phyloP scores from a whole-genome alignment of 2,797 vertebrate genomes.

The Mormyrops boulengeri region DNA sequence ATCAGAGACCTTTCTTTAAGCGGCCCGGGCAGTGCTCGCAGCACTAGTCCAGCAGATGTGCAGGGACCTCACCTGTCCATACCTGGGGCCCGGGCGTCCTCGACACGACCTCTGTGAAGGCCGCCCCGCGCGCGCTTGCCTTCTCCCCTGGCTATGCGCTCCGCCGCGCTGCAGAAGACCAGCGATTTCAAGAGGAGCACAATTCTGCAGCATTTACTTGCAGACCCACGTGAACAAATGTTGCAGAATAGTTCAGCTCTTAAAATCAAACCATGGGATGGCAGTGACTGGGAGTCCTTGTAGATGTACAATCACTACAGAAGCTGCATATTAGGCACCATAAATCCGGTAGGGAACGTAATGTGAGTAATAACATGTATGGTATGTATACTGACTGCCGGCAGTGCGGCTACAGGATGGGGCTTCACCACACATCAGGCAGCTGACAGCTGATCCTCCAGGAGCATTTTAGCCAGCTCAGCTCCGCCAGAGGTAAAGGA shows the following conservation, averaged over 20 bases:
- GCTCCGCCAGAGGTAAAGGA: constrained; percentile 6
- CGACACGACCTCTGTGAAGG: neutral
- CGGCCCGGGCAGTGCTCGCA: constrained; percentile 36
- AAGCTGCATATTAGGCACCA: neutral
- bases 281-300: neutral
- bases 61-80: constrained; percentile 26
- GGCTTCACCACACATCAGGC: constrained; percentile 11
- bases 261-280: constrained; percentile 57
- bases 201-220: constrained; percentile 77
- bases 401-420: neutral
- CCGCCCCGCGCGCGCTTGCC: too few species aligned
- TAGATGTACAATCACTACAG: neutral
- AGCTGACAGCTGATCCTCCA: neutral
- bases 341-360: neutral
- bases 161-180: constrained; percentile 51
- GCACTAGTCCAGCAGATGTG: constrained; percentile 15
- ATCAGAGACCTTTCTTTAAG: constrained; percentile 1
- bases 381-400: neutral
- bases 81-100: neutral
- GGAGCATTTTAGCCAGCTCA: neutral
- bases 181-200: constrained; percentile 73
- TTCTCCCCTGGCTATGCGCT: neutral
- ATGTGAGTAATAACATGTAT: neutral
- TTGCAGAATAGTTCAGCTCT: constrained; percentile 76
- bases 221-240: constrained; percentile 73